Evolutionary conservation across 2,113 vertebrate genomes (phyloP).

Genomic region (Athene cunicularia): DNA sequence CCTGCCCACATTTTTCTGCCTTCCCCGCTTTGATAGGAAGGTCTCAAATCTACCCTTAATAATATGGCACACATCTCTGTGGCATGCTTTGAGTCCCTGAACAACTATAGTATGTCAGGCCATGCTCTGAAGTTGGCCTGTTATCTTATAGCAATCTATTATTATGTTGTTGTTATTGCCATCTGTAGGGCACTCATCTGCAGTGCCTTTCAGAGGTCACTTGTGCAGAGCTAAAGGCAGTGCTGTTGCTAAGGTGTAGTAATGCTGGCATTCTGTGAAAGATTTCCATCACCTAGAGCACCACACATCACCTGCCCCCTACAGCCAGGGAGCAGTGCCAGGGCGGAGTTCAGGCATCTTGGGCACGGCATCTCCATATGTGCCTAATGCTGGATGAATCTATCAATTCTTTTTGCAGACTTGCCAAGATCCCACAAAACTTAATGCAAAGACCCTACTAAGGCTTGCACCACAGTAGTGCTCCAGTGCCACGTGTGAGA

Average conservation of each 20-base stretch:
- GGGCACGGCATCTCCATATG: background rate
- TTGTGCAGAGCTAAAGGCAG: background rate
- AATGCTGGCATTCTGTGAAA: background rate
- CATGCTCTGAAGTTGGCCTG: background rate
- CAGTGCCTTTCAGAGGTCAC: background rate
- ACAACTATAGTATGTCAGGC: accelerated
- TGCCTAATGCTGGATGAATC: background rate
- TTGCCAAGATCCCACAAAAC: background rate
- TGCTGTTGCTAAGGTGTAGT: background rate
- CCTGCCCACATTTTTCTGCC: background rate
- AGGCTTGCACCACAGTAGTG: background rate
- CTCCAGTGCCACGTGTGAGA: background rate
- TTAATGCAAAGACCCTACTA: background rate
- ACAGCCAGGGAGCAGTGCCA: background rate
- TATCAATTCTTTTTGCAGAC: background rate
- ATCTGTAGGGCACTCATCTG: background rate
- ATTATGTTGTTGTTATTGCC: background rate
- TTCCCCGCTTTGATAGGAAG: accelerated
- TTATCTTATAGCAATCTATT: background rate
- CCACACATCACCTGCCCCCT: background rate
- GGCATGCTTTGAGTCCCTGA: background rate
- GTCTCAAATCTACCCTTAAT: background rate
- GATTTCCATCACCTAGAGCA: background rate
- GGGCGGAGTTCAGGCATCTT: background rate
- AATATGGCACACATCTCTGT: background rate